phyloP scores from a whole-genome alignment of 2,888 invertebrate genomes.

The Caenorhabditis virilis region DNA sequence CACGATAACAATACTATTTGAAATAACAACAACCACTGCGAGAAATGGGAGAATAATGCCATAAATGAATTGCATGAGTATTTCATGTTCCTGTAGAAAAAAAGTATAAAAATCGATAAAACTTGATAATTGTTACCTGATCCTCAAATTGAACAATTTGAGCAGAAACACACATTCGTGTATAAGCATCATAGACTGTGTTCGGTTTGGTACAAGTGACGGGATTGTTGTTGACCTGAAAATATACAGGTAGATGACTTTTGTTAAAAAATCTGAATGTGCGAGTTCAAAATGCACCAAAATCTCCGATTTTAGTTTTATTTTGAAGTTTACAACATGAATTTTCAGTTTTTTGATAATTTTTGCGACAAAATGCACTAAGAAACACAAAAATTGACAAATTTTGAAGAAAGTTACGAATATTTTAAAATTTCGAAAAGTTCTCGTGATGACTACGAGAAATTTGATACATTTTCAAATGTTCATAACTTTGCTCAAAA shows the following conservation, averaged over 20 bases:
- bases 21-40: conserved; percentile 41
- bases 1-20: conserved; percentile 47
- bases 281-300: neutral
- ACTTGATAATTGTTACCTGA: conserved; percentile 26
- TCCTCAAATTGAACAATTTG: conserved; percentile 52
- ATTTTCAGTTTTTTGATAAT: no score
- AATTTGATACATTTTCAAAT: no score
- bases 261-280: neutral
- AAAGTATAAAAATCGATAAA: neutral
- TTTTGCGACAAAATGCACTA: no score
- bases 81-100: conserved; percentile 46
- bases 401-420: no score
- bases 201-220: conserved; percentile 2
- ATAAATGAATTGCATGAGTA: conserved; percentile 44
- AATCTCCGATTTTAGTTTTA: no score
- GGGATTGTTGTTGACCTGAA: neutral
- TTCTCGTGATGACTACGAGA: no score
- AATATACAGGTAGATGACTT: neutral
- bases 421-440: no score
- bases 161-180: conserved; percentile 41
- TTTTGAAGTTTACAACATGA: no score
- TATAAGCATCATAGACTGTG: conserved; percentile 46
- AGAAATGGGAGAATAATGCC: conserved; percentile 46
- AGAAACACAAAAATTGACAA: no score
- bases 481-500: no score